Percentiles rank a stretch among this genome's conserved stretches.
Conservation (phyloP, 2,888 invertebrate genomes). For the Anoplius nigerrimus region DNA sequence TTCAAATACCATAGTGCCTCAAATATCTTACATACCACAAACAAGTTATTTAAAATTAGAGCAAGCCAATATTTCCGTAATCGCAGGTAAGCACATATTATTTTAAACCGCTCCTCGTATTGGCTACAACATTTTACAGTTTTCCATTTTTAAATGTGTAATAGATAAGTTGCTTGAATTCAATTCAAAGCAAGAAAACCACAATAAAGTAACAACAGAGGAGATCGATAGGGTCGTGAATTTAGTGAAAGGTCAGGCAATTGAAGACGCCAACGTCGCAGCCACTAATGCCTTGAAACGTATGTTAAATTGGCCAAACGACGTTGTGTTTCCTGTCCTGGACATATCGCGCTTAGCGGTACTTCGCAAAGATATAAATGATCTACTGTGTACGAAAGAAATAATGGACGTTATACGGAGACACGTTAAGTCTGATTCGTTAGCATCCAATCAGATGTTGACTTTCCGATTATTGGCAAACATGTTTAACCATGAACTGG, state of each 20-base stretch:
- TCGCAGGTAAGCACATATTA: constrained; percentile 78
- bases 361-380: constrained; percentile 81
- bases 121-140: constrained; percentile 7
- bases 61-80: constrained; percentile 84
- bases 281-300: constrained; percentile 53
- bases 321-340: constrained; percentile 90
- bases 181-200: constrained; percentile 79
- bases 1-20: constrained; percentile 34
- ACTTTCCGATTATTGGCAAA: constrained; percentile 88
- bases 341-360: constrained; percentile 91
- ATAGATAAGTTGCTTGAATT: constrained; percentile 79
- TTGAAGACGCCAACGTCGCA: constrained; percentile 43
- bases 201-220: constrained; percentile 77
- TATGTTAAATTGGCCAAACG: constrained; percentile 73
- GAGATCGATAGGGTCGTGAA: constrained; percentile 81
- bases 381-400: constrained; percentile 75
- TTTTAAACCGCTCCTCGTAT: background rate
- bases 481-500: constrained; percentile 83
- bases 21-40: constrained; percentile 75
- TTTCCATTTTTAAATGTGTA: constrained; percentile 29
- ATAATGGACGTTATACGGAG: constrained; percentile 72
- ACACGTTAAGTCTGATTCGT: constrained; percentile 73
- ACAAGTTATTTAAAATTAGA: constrained; percentile 83
- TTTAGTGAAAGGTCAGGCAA: constrained; percentile 74
- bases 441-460: constrained; percentile 86